Evolutionary conservation across 23 tunicate genomes (phyloP).

Genomic region (Halocynthia aurantium): DNA sequence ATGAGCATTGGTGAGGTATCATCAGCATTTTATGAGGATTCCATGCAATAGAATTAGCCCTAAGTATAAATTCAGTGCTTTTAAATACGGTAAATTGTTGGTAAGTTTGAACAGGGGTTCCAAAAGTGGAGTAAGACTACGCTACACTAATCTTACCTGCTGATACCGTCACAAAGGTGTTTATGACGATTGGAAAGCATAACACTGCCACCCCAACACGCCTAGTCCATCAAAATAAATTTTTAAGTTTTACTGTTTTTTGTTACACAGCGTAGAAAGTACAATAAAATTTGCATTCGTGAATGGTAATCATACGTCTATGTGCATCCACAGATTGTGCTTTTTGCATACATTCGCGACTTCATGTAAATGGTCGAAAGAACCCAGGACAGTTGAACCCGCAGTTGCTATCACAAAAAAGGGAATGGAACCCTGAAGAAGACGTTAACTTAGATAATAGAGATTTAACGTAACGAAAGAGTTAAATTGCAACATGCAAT

Average conservation of each 20-base stretch:
- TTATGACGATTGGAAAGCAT: slow-evolving; percentile 58
- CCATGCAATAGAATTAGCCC: slow-evolving; percentile 95
- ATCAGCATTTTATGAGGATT: slow-evolving; percentile 82
- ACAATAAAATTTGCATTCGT: not conserved
- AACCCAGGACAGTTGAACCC: slow-evolving; percentile 81
- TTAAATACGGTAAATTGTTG: not conserved
- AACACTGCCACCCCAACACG: slow-evolving; percentile 85
- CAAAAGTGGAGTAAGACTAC: not conserved
- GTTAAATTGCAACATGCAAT: not conserved
- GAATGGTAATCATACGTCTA: slow-evolving; percentile 37
- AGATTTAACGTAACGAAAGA: not conserved
- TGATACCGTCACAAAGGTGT: slow-evolving; percentile 56
- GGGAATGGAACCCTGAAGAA: slow-evolving; percentile 56
- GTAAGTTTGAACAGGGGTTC: too few relatives aligned
- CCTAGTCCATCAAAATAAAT: slow-evolving; percentile 34
- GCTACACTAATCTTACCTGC: slow-evolving; percentile 25
- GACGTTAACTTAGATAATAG: not conserved
- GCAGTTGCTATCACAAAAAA: slow-evolving; percentile 78
- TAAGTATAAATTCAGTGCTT: not conserved
- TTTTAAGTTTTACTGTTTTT: too few relatives aligned
- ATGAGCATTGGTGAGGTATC: slow-evolving; percentile 72
- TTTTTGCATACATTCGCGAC: slow-evolving; percentile 62
- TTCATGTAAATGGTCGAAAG: slow-evolving; percentile 70
- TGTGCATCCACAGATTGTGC: slow-evolving; percentile 77
- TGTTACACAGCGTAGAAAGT: not conserved